Percentiles rank a stretch among this genome's conserved stretches.
Conservation (phyloP, 1,140 invertebrate genomes). For the Drosophila pandora region DNA sequence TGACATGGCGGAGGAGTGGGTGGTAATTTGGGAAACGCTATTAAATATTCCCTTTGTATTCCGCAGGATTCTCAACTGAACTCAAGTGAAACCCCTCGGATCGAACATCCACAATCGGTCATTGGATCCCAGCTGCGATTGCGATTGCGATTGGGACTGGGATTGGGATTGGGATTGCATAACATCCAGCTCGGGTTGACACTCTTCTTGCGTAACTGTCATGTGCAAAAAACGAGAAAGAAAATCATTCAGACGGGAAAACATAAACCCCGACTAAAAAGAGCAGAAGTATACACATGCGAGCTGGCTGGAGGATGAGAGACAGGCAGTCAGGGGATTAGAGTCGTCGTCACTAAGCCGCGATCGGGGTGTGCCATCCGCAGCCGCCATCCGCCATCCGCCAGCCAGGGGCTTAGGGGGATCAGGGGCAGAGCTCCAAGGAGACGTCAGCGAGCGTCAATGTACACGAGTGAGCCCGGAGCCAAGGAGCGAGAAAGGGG, state of each 20-base stretch:
- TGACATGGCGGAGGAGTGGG: not conserved
- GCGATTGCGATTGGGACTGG: not conserved
- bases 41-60: not conserved
- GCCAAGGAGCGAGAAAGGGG: constrained; percentile 23
- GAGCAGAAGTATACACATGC: constrained; percentile 21
- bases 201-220: constrained; percentile 50
- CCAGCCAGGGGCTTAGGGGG: not conserved
- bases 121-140: constrained; percentile 17
- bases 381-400: not conserved
- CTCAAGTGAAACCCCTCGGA: not conserved
- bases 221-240: constrained; percentile 27
- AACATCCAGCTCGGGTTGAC: constrained; percentile 42
- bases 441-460: constrained; percentile 46
- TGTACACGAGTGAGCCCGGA: constrained; percentile 37
- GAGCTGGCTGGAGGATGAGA: constrained; percentile 27
- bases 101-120: constrained; percentile 21
- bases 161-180: constrained; percentile 22
- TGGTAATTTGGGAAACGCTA: not conserved
- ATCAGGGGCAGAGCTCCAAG: not conserved
- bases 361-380: constrained; percentile 20
- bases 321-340: constrained; percentile 52
- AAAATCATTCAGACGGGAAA: constrained; percentile 5
- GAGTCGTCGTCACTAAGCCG: constrained; percentile 50
- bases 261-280: constrained; percentile 31
- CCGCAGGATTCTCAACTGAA: not conserved